A percentile compares a stretch with the other conserved stretches of the same genome.
phyloP scores from a whole-genome alignment of 2,797 vertebrate genomes.

The Rhabdomys pumilio region DNA sequence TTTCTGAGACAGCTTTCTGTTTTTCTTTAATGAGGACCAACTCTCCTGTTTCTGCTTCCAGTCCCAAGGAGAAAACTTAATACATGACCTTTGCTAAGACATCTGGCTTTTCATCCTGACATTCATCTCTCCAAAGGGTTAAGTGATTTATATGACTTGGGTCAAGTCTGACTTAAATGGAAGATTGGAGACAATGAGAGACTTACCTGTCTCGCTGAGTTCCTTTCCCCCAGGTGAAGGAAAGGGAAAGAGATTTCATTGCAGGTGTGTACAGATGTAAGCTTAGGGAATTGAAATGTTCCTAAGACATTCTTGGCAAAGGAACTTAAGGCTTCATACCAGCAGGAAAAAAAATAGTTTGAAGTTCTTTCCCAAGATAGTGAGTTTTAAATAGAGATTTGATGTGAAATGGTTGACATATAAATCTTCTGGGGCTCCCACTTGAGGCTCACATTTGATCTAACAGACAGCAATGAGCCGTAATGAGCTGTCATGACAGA shows the following conservation, averaged over 20 bases:
- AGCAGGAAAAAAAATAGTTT: constrained; percentile 59
- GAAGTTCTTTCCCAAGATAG: constrained; percentile 74
- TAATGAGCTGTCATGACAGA: constrained; percentile 69
- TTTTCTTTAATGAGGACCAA: constrained; percentile 54
- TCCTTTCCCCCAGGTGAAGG: not conserved
- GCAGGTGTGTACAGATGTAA: constrained; percentile 71
- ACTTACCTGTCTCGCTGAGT: constrained; percentile 50
- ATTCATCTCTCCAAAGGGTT: constrained; percentile 69
- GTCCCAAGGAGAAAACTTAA: constrained; percentile 67
- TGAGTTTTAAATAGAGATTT: constrained; percentile 82
- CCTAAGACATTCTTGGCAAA: constrained; percentile 50
- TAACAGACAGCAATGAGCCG: constrained; percentile 74
- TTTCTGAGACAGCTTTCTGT: constrained; percentile 51
- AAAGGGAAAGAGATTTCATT: constrained; percentile 45
- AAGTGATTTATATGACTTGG: constrained; percentile 60
- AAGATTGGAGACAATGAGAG: constrained; percentile 22
- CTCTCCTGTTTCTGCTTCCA: constrained; percentile 44
- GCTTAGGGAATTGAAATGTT: constrained; percentile 67
- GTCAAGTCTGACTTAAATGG: constrained; percentile 68
- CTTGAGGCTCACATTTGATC: constrained; percentile 65
- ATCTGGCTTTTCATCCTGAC: constrained; percentile 59
- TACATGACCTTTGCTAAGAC: constrained; percentile 51
- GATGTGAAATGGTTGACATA: constrained; percentile 61
- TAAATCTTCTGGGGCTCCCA: constrained; percentile 77
- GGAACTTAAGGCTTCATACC: constrained; percentile 60